Evolutionary conservation across 1,140 invertebrate species (phyloP).

Genomic region (Drosophila kohkoa): DNA sequence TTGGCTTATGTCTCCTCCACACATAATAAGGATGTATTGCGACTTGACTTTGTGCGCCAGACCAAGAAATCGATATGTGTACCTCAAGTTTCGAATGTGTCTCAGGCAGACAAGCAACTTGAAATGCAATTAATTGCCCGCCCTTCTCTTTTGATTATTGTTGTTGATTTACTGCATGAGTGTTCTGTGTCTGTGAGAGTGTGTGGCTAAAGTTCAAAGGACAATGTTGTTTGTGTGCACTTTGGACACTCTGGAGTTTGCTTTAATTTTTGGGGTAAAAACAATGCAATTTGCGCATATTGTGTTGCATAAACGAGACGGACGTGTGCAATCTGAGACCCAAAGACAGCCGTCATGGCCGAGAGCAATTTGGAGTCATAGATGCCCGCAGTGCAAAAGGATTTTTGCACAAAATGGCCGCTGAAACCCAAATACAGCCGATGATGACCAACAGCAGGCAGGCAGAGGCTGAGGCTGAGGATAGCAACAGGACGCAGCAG

Average conservation of each 20-base stretch:
- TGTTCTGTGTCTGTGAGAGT: not conserved
- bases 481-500: constrained; percentile 38
- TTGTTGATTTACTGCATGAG: not conserved
- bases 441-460: not conserved
- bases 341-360: constrained; percentile 17
- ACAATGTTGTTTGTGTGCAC: constrained; percentile 29
- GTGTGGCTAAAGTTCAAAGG: constrained; percentile 55
- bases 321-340: constrained; percentile 42
- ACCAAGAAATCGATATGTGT: constrained; percentile 17
- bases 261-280: constrained; percentile 55
- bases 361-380: not conserved
- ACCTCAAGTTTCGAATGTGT: constrained; percentile 42
- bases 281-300: constrained; percentile 57
- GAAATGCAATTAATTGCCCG: constrained; percentile 69
- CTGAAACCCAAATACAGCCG: constrained; percentile 10
- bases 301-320: constrained; percentile 14
- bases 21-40: constrained; percentile 24
- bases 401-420: constrained; percentile 28
- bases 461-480: no score
- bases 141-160: constrained; percentile 14
- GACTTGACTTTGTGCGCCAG: constrained; percentile 3
- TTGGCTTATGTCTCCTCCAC: constrained; percentile 3
- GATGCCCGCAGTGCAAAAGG: constrained; percentile 3
- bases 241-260: constrained; percentile 28
- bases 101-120: constrained; percentile 21